Conservation (phyloP, 2,113 vertebrate species). For the Puffinus mauretanicus region DNA sequence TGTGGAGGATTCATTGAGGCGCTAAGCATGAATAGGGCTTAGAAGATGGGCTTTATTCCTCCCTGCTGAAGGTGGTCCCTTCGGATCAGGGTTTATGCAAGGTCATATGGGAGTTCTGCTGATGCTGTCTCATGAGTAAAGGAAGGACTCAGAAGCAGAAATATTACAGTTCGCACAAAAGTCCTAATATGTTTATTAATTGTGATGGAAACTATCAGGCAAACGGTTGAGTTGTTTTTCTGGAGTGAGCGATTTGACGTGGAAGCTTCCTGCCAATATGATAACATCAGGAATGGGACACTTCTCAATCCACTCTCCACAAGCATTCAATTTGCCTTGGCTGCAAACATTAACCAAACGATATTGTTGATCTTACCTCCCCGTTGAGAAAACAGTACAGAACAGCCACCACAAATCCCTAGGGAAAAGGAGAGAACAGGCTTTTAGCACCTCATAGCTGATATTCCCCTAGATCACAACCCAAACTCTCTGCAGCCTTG, state of each 20-base stretch:
- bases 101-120: background rate
- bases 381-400: slow-evolving; percentile 85
- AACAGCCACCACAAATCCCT: slow-evolving; percentile 82
- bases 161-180: background rate
- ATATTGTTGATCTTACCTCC: slow-evolving; percentile 72
- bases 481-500: background rate
- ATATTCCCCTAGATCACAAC: background rate
- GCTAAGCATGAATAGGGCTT: background rate
- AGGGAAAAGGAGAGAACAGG: background rate
- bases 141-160: background rate
- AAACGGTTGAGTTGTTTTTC: background rate
- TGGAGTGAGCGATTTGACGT: background rate
- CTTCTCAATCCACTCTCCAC: background rate
- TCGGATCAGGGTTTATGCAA: background rate
- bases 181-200: background rate
- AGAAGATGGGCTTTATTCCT: background rate
- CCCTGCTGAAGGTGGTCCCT: background rate
- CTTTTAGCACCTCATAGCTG: background rate
- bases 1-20: background rate
- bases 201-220: background rate
- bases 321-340: background rate
- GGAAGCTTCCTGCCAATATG: accelerated
- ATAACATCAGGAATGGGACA: background rate
- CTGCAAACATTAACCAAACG: background rate
- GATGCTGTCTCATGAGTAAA: background rate